These are phyloP conservation scores for Odiellus spinosus DNA, from an alignment of 2,888 invertebrate genomes.

Conservation along the genomic window DNA sequence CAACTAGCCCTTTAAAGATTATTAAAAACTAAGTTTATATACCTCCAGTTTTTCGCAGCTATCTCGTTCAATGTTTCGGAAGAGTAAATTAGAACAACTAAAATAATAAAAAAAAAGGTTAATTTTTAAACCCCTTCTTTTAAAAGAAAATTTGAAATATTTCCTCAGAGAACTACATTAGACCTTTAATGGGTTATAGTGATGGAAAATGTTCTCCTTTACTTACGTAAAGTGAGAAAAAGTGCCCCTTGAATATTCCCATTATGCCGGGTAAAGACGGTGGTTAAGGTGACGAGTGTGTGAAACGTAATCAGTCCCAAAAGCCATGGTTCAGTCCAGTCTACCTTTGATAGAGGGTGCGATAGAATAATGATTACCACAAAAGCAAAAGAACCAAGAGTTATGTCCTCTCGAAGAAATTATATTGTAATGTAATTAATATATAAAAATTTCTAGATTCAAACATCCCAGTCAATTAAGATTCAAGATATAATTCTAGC, in stretches of 20 bases:
- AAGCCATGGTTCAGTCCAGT: conserved; percentile 78
- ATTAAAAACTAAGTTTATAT: conserved; percentile 22
- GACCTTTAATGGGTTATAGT: background rate
- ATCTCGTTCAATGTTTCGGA: conserved; percentile 79
- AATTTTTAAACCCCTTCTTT: background rate
- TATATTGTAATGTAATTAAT: too few relatives aligned
- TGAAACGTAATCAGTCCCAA: conserved; percentile 59
- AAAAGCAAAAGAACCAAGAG: too few relatives aligned
- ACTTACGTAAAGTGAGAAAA: conserved; percentile 39
- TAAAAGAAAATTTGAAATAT: background rate
- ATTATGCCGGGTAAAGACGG: conserved; percentile 64
- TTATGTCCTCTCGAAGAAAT: too few relatives aligned
- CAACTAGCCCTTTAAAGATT: too few relatives aligned
- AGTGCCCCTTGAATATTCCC: conserved; percentile 70
- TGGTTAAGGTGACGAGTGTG: conserved; percentile 55
- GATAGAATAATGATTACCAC: too few relatives aligned
- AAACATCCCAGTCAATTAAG: too few relatives aligned
- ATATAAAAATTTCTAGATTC: too few relatives aligned
- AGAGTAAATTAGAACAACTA: conserved; percentile 72
- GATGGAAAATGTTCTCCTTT: too few relatives aligned
- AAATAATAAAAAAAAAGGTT: conserved; percentile 28
- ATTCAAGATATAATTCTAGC: too few relatives aligned
- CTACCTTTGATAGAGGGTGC: conserved; percentile 55
- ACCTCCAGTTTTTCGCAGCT: conserved; percentile 69
- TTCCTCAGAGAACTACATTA: background rate